These are phyloP conservation scores for Serinus canaria DNA, from an alignment of 2,113 vertebrate genomes.

Conservation along the genomic window DNA sequence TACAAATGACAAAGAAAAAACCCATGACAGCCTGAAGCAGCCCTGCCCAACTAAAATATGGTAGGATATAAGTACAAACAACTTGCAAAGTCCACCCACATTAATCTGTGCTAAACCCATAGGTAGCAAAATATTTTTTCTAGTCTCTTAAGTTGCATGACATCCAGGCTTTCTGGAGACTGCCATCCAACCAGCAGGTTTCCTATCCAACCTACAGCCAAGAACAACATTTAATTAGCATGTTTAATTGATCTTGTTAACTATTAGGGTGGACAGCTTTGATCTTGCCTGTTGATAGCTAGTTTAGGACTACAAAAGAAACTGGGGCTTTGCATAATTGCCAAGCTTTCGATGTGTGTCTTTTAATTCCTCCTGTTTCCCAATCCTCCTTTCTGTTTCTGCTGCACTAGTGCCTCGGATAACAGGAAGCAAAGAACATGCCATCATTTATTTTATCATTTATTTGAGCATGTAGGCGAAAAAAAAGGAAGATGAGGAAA, in stretches of 20 bases:
- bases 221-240: slow-evolving; percentile 55
- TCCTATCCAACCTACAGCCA: slow-evolving; percentile 22
- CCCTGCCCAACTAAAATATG: background rate
- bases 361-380: slow-evolving; percentile 9
- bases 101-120: slow-evolving; percentile 16
- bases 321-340: background rate
- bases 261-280: slow-evolving; percentile 46
- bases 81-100: slow-evolving; percentile 16
- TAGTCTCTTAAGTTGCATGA: background rate
- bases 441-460: background rate
- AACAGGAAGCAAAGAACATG: background rate
- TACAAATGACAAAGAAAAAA: background rate
- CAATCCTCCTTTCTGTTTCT: background rate
- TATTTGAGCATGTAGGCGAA: background rate
- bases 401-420: background rate
- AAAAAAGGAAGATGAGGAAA: background rate
- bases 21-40: background rate
- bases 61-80: background rate
- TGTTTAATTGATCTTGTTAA: slow-evolving; percentile 56
- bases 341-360: background rate
- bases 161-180: slow-evolving; percentile 7
- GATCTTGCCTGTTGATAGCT: slow-evolving; percentile 36
- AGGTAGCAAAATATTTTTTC: background rate
- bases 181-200: slow-evolving; percentile 6
- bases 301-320: slow-evolving; percentile 31